Evolutionary conservation across 2,888 invertebrate genomes (phyloP).

Genomic region (Scotopteryx bipunctaria): DNA sequence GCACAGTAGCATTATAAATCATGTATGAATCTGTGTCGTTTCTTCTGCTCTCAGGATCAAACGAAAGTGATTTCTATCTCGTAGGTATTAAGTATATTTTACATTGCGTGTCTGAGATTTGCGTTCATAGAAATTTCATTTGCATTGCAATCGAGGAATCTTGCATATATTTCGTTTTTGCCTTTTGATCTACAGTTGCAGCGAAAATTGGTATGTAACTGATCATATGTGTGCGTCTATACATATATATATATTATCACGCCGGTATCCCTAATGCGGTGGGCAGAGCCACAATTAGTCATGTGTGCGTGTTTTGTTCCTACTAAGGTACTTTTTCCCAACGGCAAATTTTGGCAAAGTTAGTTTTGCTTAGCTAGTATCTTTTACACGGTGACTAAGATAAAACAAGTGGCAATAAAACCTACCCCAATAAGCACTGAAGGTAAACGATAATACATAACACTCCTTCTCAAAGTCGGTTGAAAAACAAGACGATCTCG

Average conservation of each 20-base stretch:
- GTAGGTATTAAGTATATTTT: slow-evolving; percentile 34
- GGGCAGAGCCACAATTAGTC: no score
- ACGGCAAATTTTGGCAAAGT: no score
- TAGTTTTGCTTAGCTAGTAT: no score
- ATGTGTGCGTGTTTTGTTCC: no score
- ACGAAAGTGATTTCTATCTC: slow-evolving; percentile 51
- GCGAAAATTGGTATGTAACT: no score
- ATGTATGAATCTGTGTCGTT: slow-evolving; percentile 52
- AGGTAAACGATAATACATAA: not conserved
- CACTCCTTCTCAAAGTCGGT: slow-evolving; percentile 3
- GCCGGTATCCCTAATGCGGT: no score
- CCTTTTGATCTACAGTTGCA: no score
- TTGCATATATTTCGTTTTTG: slow-evolving; percentile 33
- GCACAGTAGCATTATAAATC: slow-evolving; percentile 44
- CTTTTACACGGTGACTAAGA: no score
- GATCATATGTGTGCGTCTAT: no score
- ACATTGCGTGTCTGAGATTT: slow-evolving; percentile 24
- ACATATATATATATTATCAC: no score
- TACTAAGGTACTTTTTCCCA: no score
- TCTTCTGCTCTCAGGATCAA: slow-evolving; percentile 30
- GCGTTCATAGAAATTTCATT: slow-evolving; percentile 47
- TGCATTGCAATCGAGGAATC: slow-evolving; percentile 38
- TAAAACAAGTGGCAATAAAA: no score
- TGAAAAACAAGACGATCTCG: slow-evolving; percentile 16
- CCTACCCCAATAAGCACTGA: not conserved